Conservation (phyloP, 2,797 vertebrate genomes). For the Odontamblyopus rebecca region DNA sequence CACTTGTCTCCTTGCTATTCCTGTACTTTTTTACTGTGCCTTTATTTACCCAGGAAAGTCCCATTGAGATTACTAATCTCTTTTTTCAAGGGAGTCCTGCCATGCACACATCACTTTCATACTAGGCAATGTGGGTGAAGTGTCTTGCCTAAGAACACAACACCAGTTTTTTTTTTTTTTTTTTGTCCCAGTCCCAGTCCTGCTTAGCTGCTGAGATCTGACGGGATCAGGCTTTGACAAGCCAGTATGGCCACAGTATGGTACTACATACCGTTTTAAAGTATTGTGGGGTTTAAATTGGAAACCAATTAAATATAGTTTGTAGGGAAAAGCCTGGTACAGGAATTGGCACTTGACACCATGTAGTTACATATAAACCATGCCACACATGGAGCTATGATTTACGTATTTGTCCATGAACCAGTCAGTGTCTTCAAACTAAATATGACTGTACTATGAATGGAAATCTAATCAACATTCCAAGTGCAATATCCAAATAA, state of each 20-base stretch:
- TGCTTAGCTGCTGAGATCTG: too few species aligned
- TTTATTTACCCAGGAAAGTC: too few species aligned
- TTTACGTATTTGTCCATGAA: neutral
- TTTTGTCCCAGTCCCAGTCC: too few species aligned
- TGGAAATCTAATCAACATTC: conserved; percentile 8
- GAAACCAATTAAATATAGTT: neutral
- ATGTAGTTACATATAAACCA: neutral
- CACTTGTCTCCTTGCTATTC: conserved; percentile 1
- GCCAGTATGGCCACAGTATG: too few species aligned
- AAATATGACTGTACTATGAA: conserved; percentile 3
- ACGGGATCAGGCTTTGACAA: too few species aligned
- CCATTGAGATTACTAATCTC: too few species aligned
- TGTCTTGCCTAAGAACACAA: too few species aligned
- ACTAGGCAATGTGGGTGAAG: too few species aligned
- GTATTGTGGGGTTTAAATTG: neutral
- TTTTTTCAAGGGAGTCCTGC: too few species aligned
- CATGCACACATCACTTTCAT: too few species aligned
- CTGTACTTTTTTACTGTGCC: too few species aligned
- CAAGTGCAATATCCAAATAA: neutral
- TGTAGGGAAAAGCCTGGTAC: neutral
- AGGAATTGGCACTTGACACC: neutral
- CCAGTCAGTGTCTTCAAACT: neutral
- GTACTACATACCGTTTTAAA: neutral
- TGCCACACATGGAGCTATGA: neutral
- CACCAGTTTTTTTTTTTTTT: too few species aligned